Evolutionary conservation across 1,140 invertebrate species (phyloP).

Genomic region (Drosophila setifemur): DNA sequence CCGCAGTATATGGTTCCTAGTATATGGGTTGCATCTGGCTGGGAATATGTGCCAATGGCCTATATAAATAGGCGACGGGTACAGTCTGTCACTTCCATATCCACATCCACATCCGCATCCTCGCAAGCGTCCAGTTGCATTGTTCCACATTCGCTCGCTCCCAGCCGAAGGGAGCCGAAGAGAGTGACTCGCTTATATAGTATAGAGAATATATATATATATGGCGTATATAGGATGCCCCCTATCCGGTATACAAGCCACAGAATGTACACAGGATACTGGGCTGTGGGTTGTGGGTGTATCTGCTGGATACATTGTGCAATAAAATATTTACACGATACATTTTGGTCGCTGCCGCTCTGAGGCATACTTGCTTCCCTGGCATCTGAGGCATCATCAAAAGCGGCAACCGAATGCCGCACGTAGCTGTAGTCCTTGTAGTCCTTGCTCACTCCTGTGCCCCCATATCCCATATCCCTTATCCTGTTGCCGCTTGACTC

Average conservation of each 20-base stretch:
- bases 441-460: background rate
- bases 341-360: constrained; percentile 47
- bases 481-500: constrained; percentile 13
- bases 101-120: background rate
- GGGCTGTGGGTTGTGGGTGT: constrained; percentile 5
- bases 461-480: background rate
- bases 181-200: constrained; percentile 5
- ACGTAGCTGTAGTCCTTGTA: constrained; percentile 16
- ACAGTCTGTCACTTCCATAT: constrained; percentile 57
- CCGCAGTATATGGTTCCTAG: background rate
- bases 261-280: constrained; percentile 28
- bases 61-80: constrained; percentile 65
- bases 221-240: background rate
- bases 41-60: constrained; percentile 62
- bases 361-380: constrained; percentile 44
- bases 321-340: constrained; percentile 76
- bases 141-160: constrained; percentile 36
- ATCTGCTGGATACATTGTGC: constrained; percentile 68
- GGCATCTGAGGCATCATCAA: constrained; percentile 60
- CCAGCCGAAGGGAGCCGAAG: constrained; percentile 3
- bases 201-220: background rate
- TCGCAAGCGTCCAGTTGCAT: constrained; percentile 56
- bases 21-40: background rate
- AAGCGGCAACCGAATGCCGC: constrained; percentile 38
- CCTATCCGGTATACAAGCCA: constrained; percentile 4